Conservation (phyloP, 2,888 invertebrate species). For the Agrotis clavis region DNA sequence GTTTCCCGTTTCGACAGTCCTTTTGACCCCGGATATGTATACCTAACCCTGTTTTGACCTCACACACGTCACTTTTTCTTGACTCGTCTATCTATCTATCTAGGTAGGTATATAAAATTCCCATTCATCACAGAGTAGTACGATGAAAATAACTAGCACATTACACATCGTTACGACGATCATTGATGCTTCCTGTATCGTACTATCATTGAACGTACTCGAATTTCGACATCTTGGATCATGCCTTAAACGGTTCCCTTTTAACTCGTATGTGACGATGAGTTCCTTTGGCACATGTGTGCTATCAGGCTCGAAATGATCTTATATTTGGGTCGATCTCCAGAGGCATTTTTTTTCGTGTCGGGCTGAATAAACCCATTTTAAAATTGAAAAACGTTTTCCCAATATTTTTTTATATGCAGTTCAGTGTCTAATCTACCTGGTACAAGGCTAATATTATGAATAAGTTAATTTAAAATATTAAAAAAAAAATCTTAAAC, state of each 20-base stretch:
- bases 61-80: neutral
- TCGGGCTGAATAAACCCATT: too few species aligned
- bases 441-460: too few species aligned
- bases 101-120: conserved; percentile 27
- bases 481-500: too few species aligned
- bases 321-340: too few species aligned
- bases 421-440: too few species aligned
- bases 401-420: too few species aligned
- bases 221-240: conserved; percentile 50
- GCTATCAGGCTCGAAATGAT: too few species aligned
- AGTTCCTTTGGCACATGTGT: neutral
- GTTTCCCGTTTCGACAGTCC: too few species aligned
- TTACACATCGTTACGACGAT: conserved; percentile 56
- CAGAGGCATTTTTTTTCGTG: too few species aligned
- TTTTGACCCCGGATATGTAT: neutral
- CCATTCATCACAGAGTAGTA: conserved; percentile 48
- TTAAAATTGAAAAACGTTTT: too few species aligned
- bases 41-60: neutral
- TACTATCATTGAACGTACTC: conserved; percentile 45
- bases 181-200: conserved; percentile 73
- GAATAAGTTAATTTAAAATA: too few species aligned
- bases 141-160: conserved; percentile 43
- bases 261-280: too few species aligned
- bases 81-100: conserved; percentile 9
- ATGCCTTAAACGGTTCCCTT: neutral